phyloP scores from a whole-genome alignment of 1,140 invertebrate species.

The Leptoteleia sp. region DNA sequence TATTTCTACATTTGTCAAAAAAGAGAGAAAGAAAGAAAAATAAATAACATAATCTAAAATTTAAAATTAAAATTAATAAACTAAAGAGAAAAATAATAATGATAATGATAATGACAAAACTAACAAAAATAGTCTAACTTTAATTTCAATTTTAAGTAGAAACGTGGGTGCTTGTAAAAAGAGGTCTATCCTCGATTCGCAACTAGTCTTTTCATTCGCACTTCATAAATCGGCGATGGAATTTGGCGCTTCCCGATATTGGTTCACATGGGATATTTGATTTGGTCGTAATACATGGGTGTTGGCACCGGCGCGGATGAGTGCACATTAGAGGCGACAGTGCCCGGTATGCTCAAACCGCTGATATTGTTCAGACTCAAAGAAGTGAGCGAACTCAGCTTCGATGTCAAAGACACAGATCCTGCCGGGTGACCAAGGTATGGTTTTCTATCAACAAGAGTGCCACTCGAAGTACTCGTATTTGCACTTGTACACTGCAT shows the following conservation, averaged over 20 bases:
- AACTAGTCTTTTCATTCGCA: constrained; percentile 33
- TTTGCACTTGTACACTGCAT: constrained; percentile 34
- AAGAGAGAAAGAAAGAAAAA: too few relatives aligned
- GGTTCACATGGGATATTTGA: constrained; percentile 77
- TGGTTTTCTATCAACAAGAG: constrained; percentile 71
- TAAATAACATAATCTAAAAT: too few relatives aligned
- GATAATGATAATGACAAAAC: too few relatives aligned
- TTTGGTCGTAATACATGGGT: constrained; percentile 76
- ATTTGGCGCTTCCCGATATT: constrained; percentile 26
- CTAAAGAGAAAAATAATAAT: too few relatives aligned
- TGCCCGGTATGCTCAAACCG: constrained; percentile 70
- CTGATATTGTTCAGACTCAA: constrained; percentile 74
- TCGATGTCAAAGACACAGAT: constrained; percentile 71
- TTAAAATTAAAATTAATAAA: too few relatives aligned
- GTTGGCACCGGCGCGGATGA: constrained; percentile 53
- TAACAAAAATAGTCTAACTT: constrained; percentile 4
- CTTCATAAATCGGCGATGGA: constrained; percentile 42
- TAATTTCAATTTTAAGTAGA: constrained; percentile 31
- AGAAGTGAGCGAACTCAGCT: constrained; percentile 71
- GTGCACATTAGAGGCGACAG: constrained; percentile 71
- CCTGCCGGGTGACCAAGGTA: constrained; percentile 73
- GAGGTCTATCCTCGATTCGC: constrained; percentile 7
- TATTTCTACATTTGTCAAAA: too few relatives aligned
- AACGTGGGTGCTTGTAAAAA: constrained; percentile 11
- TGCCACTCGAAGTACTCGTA: constrained; percentile 9